These are phyloP conservation scores for Autographa pulchrina DNA, from an alignment of 2,888 invertebrate species.

Conservation along the genomic window DNA sequence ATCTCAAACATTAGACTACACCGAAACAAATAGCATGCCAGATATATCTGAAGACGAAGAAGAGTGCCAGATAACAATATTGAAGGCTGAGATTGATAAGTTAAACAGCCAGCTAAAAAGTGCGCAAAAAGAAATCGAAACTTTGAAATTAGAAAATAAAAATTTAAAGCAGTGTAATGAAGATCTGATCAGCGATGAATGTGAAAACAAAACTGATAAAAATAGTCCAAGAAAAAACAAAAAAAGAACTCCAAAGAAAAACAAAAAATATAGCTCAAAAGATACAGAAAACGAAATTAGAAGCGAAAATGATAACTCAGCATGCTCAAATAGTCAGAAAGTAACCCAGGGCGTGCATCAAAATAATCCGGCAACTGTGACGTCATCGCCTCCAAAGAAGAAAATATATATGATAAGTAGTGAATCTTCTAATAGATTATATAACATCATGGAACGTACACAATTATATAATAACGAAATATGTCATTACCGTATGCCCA, in stretches of 20 bases:
- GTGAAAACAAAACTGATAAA: neutral
- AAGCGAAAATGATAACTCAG: neutral
- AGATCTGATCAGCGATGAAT: neutral
- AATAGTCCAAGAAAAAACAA: neutral
- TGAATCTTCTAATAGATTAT: too few relatives aligned
- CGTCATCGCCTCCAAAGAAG: neutral
- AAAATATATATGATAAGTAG: too few relatives aligned
- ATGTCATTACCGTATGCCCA: too few relatives aligned
- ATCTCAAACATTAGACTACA: neutral
- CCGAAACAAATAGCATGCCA: conserved; percentile 5
- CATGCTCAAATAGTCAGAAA: neutral
- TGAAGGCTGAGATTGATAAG: neutral
- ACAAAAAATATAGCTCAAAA: neutral
- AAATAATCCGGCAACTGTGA: neutral
- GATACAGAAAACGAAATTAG: neutral
- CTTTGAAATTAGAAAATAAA: neutral
- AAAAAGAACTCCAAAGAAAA: neutral
- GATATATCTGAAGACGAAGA: conserved; percentile 3
- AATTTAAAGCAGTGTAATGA: conserved; percentile 4
- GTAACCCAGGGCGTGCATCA: neutral
- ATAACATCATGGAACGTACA: too few relatives aligned
- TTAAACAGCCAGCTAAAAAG: neutral
- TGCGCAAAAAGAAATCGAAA: neutral
- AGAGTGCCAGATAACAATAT: neutral
- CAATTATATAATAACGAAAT: too few relatives aligned